phyloP scores from a whole-genome alignment of 1,140 invertebrate species.

The Drosophila paulistorum region DNA sequence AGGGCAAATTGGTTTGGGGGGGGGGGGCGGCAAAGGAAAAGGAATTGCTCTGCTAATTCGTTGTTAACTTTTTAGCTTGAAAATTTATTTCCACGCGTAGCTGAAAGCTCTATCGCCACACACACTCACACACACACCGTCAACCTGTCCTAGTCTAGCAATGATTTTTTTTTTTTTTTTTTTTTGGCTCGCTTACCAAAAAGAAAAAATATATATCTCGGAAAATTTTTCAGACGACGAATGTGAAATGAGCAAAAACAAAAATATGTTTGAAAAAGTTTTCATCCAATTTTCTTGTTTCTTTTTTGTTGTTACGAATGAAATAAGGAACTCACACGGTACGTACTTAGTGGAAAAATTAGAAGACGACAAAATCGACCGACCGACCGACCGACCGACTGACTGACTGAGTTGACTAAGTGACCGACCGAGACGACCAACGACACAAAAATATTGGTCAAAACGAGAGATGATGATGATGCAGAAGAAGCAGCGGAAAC shows the following conservation, averaged over 20 bases:
- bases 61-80: slow-evolving; percentile 63
- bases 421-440: slow-evolving; percentile 33
- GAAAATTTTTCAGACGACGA: slow-evolving; percentile 53
- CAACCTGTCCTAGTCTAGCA: slow-evolving; percentile 49
- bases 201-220: slow-evolving; percentile 32
- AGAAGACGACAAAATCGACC: slow-evolving; percentile 15
- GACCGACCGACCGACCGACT: not conserved
- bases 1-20: slow-evolving; percentile 8
- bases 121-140: not conserved
- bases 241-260: slow-evolving; percentile 9
- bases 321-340: slow-evolving; percentile 22
- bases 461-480: slow-evolving; percentile 37
- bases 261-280: slow-evolving; percentile 8
- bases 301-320: not conserved
- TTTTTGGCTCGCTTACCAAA: slow-evolving; percentile 58
- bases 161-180: slow-evolving; percentile 44
- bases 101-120: slow-evolving; percentile 47
- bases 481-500: slow-evolving; percentile 49
- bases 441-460: slow-evolving; percentile 32
- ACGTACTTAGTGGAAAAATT: slow-evolving; percentile 31
- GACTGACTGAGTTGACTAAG: not conserved
- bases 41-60: slow-evolving; percentile 55
- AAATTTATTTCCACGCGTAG: slow-evolving; percentile 58
- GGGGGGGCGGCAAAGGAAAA: no score
- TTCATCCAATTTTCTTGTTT: not conserved